These are phyloP conservation scores for Rutpela maculata DNA, from an alignment of 2,888 invertebrate genomes.

Conservation along the genomic window DNA sequence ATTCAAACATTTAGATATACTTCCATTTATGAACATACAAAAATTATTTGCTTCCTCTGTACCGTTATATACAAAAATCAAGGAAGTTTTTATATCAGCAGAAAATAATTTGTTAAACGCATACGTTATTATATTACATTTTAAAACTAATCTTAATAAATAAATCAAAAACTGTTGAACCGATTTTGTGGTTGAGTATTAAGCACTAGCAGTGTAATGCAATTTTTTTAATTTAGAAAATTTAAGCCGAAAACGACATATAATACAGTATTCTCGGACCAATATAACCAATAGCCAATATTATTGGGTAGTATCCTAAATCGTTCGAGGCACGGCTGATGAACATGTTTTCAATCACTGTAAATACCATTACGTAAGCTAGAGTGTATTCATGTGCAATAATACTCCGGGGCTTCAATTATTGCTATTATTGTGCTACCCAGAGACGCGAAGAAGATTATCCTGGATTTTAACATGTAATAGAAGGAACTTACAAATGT, in stretches of 20 bases:
- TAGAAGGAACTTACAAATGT: slow-evolving; percentile 67
- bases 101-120: too few species aligned
- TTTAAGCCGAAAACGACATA: slow-evolving; percentile 10
- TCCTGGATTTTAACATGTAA: slow-evolving; percentile 71
- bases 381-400: slow-evolving; percentile 72
- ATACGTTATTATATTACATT: too few species aligned
- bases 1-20: too few species aligned
- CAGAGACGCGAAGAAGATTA: slow-evolving; percentile 70
- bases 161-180: neutral
- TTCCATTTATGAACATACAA: too few species aligned
- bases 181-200: neutral
- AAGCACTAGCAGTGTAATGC: neutral
- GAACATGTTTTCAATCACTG: slow-evolving; percentile 73
- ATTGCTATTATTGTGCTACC: slow-evolving; percentile 72
- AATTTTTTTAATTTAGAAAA: slow-evolving; percentile 28
- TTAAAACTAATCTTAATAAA: neutral
- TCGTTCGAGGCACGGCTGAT: slow-evolving; percentile 62
- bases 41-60: too few species aligned
- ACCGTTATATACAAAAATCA: too few species aligned
- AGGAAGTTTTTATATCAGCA: too few species aligned
- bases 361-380: slow-evolving; percentile 73
- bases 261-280: slow-evolving; percentile 13
- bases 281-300: slow-evolving; percentile 53
- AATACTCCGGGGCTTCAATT: slow-evolving; percentile 72
- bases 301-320: slow-evolving; percentile 49